Base-by-base conservation (phyloP, 2,888 invertebrate genomes). In the Epinotia bilunana region DNA sequence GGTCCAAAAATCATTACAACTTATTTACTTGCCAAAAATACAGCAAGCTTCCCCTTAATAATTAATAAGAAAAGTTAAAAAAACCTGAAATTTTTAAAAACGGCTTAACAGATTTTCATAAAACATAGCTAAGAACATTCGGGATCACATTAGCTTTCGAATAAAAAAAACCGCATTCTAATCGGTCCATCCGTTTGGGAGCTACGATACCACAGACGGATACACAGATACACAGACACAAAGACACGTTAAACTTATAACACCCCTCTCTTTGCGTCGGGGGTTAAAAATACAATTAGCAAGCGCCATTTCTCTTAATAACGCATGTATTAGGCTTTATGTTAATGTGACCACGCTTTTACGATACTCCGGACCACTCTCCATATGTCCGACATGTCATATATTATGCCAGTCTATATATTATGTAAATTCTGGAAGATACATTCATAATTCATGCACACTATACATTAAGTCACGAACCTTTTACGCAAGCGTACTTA, bases 271-370 rank as follows among this genome's bases (percentile, higher is more conserved):
- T n/a, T n/a, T n/a, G n/a, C n/a, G n/a, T n/a, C n/a, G n/a, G n/a
- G n/a, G n/a, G n/a, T n/a, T n/a, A 81, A 81, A 84, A 83, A 83
- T 75, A 83, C 82, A 85, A 85, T 85, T 83, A 86, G 81, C 76
- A 72, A 28, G 57, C 57, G 28, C 76, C 80, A 80, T 85, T 84
- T 85, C 84, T 85, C 80, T 81, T 83, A 83, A 84, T 83, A 83
- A 84, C 80, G 16, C 53, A 65, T 60, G 82, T 82, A 83, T 85
- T 84, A 83, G 79, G 79, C 78, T 77, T 74, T 83, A 88, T 86
- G 86, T 79, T 87, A 88, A 89, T 88, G 83, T 80, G 80, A 76
- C 75, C 75, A 72, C 46, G 75, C 61, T 75, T 74, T 75, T 49
- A 72, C 43, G 67, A 72, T 62, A 67, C 63, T 0, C n/a, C 5